A percentile compares a stretch with the other conserved stretches of the same genome.
Conservation (phyloP, 1,140 invertebrate species). For the Calosoma granatense region DNA sequence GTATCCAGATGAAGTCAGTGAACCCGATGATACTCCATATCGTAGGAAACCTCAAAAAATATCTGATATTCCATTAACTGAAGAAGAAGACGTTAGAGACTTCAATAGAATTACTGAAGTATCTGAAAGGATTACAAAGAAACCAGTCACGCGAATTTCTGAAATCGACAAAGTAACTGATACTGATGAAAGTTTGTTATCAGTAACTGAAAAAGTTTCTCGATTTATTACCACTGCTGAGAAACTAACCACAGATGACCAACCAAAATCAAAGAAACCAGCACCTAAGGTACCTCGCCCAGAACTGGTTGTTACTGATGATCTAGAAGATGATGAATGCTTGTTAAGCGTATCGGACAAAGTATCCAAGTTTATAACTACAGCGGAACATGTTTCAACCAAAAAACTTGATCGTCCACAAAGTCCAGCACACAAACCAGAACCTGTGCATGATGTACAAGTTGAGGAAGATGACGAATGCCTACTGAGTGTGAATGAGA, state of each 20-base stretch:
- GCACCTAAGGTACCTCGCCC: conserved; percentile 30
- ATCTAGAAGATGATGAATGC: conserved; percentile 48
- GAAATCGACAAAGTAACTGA: conserved; percentile 27
- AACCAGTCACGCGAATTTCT: conserved; percentile 28
- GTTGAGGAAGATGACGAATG: conserved; percentile 33
- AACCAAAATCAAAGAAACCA: conserved; percentile 30
- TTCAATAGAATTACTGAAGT: conserved; percentile 42
- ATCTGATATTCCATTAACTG: conserved; percentile 31
- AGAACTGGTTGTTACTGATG: conserved; percentile 34
- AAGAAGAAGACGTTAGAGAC: conserved; percentile 31
- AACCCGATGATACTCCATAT: conserved; percentile 51
- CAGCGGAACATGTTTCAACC: conserved; percentile 41
- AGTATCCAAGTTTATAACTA: conserved; percentile 50
- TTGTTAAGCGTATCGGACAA: conserved; percentile 54
- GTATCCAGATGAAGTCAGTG: conserved; percentile 57
- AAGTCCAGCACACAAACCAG: neutral
- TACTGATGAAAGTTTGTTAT: conserved; percentile 35
- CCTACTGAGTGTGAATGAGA: conserved; percentile 40
- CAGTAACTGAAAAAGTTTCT: conserved; percentile 40
- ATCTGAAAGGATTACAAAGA: conserved; percentile 36
- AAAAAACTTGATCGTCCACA: conserved; percentile 24
- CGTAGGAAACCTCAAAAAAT: conserved; percentile 38
- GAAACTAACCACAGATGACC: conserved; percentile 28
- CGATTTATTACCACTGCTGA: conserved; percentile 33
- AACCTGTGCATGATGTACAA: conserved; percentile 12